Evolutionary conservation across 1,140 invertebrate genomes (phyloP), one percentile per base, ranked within the genome.

Genomic region (Eumeta japonica): DNA sequence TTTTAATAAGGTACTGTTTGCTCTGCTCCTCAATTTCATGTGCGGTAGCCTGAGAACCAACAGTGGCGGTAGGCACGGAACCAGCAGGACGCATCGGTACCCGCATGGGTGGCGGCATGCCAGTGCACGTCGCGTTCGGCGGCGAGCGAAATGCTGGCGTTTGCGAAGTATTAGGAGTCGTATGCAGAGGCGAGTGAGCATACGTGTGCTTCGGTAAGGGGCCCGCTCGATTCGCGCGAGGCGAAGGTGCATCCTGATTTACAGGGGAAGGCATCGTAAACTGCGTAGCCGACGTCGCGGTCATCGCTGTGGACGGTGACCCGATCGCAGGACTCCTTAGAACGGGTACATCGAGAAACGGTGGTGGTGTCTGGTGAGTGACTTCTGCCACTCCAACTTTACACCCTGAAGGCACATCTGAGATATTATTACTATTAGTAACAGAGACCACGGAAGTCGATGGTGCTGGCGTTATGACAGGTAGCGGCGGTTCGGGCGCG

Each of bases 391-490:
- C 20, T 7, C n/a, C 20, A n/a, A 24, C 20, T 5, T 5, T 5
- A n/a, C n/a, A n/a, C 5, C 20, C 20, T 7, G 20, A 24, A 5
- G 5, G 5, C 20, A n/a, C 5, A 7, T n/a, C 20, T 7, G 20
- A 24, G n/a, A n/a, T 5, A 5, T 7, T 7, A 24, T 24, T 19
- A 24, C 11, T 30, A 4, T 39, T 39, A 54, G 79, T 62, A 28
- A 68, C 75, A 17, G 68, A 67, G 40, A 80, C 79, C 46, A 77
- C 79, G 13, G 73, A 75, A 12, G 75, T 79, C 10, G 81, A 81
- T 39, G 79, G 76, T 2, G 72, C 73, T 2, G 78, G 78, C 68
- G 45, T 70, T 56, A 45, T 43, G 45, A 35, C 48, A 45, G 28
- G 41, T 50, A 10, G 45, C 41, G 19, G 49, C 37, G 34, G 40